Conservation (phyloP, 2,113 vertebrate genomes). For the Lamprologus speciosus region DNA sequence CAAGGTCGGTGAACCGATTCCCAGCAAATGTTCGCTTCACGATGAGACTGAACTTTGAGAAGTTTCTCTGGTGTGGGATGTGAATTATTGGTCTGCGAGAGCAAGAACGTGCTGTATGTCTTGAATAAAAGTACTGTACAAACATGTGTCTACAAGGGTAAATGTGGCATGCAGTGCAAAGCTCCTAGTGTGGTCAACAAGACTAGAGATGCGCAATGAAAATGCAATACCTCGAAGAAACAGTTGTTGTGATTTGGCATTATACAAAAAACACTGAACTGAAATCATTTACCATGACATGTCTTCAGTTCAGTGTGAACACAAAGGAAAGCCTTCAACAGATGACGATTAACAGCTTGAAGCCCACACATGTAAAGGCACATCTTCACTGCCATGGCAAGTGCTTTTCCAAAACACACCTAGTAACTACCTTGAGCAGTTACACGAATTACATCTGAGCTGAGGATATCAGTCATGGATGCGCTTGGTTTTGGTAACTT, state of each 20-base stretch:
- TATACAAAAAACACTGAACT: not conserved
- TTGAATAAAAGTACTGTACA: not conserved
- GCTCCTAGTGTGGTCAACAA: not conserved
- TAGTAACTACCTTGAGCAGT: not conserved
- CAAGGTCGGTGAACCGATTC: not conserved
- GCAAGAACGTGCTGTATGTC: not conserved
- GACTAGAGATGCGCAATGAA: not conserved
- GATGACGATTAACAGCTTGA: not conserved
- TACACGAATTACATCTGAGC: not conserved
- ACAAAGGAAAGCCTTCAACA: not conserved
- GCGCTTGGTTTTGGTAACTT: not conserved
- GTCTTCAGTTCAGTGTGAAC: not conserved
- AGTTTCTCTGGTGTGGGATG: not conserved
- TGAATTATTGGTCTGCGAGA: not conserved
- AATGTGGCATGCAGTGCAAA: rapidly evolving
- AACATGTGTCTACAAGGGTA: not conserved
- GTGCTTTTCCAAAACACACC: not conserved
- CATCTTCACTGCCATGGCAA: not conserved
- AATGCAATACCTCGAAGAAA: not conserved
- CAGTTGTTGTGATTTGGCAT: not conserved
- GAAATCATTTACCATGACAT: not conserved
- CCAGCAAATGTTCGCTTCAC: not conserved
- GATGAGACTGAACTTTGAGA: not conserved
- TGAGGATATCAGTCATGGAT: not conserved
- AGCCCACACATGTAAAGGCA: not conserved